Percentiles rank a stretch among this genome's conserved stretches.
phyloP scores from a whole-genome alignment of 2,113 vertebrate genomes.

The Stegostoma tigrinum region DNA sequence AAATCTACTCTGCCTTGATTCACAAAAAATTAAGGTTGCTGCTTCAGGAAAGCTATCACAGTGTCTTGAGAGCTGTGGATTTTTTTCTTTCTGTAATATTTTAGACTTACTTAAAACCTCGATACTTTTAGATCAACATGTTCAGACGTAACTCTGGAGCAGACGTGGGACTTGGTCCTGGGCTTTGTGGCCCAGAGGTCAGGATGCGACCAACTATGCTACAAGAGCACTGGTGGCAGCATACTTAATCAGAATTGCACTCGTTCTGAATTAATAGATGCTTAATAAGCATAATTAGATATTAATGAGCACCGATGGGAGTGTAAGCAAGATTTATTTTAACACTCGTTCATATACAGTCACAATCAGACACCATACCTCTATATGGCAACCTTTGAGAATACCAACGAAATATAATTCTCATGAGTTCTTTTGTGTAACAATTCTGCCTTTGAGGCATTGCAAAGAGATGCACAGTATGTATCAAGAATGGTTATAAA shows the following conservation, averaged over 20 bases:
- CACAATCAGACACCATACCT: neutral
- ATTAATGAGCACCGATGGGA: neutral
- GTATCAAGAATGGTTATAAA: neutral
- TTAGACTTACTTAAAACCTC: too few species aligned
- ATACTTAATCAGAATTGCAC: neutral
- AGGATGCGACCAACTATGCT: too few species aligned
- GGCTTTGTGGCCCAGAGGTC: too few species aligned
- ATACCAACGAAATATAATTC: neutral
- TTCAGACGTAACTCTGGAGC: too few species aligned
- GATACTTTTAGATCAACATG: too few species aligned
- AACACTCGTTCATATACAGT: neutral
- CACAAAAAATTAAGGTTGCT: neutral
- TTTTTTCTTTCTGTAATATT: too few species aligned
- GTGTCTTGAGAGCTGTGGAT: too few species aligned
- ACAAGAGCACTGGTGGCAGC: too few species aligned
- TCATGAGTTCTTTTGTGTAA: neutral
- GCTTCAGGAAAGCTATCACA: neutral
- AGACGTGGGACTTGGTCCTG: too few species aligned
- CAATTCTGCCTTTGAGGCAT: neutral
- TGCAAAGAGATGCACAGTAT: neutral
- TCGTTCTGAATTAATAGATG: conserved; percentile 11
- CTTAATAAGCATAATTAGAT: neutral
- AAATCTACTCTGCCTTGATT: neutral
- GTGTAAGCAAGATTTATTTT: neutral
- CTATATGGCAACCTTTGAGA: neutral